These are phyloP conservation scores for Antedon mediterranea DNA, from an alignment of 53 echinoderm and acorn worm genomes.

Conservation along the genomic window DNA sequence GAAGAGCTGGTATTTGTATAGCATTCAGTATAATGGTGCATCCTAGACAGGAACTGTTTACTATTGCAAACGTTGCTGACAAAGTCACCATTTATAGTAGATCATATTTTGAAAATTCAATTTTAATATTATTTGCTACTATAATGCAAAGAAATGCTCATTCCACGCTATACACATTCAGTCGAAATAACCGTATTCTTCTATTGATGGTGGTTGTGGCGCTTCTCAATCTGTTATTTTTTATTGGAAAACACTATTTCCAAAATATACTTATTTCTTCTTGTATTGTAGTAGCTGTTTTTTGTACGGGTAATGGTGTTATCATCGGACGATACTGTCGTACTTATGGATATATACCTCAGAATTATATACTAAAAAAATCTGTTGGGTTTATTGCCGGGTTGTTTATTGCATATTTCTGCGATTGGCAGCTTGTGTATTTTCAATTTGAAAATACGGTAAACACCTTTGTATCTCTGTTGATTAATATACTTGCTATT, in stretches of 20 bases:
- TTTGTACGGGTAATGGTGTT: background rate
- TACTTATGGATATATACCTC: background rate
- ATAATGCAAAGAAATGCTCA: background rate
- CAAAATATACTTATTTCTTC: background rate
- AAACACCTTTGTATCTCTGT: background rate
- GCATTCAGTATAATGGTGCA: background rate
- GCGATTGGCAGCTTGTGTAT: background rate
- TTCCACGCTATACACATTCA: background rate
- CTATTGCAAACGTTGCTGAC: background rate
- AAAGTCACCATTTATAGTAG: background rate
- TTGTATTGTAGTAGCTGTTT: background rate
- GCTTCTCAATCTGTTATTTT: background rate
- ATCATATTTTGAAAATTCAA: background rate
- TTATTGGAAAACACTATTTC: background rate
- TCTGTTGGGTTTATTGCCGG: background rate
- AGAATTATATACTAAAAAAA: background rate
- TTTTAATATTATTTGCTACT: background rate
- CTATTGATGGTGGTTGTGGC: background rate
- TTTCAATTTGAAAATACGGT: background rate
- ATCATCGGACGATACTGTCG: background rate
- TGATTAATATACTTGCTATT: background rate
- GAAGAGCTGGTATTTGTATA: background rate
- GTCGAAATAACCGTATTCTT: background rate
- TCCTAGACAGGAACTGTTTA: background rate
- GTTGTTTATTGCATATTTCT: background rate